Evolutionary conservation across 2,113 vertebrate genomes (phyloP), one percentile per base, ranked within the genome.

Genomic region (Cyprinodon variegatus): DNA sequence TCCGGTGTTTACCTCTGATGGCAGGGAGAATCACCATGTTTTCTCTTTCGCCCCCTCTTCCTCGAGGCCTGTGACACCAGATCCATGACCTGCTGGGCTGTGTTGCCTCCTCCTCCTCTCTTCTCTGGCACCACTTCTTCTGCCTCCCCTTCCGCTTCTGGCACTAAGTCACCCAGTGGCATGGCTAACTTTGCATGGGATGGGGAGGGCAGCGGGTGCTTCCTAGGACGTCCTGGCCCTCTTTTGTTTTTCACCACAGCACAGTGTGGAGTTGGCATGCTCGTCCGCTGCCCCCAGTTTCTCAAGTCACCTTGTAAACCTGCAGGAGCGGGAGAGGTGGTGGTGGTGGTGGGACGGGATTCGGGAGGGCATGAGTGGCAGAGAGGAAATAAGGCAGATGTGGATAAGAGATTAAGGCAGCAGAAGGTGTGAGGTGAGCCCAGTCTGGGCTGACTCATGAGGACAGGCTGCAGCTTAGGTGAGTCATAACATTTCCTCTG

Each of bases 161-260:
- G 86, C 82, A 65, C 50, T 63, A 83, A 72, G 76, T 87, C 73
- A 10, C 83, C 75, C 10, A 86, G 65, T 53, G 85, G 84, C 83
- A 82, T 7, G 39, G 86, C 74, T 14, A 79, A 74, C 43, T 77
- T 64, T 13, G 79, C 57, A 46, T 57, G 50, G 14, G 84, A 74
- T 36, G 82, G 78, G 72, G 89, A 82, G 70, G 83, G 78, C 79
- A 95, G 85, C 0, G 96, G 96, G 87, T 95, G 95, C 76, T 99
- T 99, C 77, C 96, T 92, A 50, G 98, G 98, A 76, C 98, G 89
- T 1, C 98, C 98, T 0, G 96, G 97, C 76, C 97, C 88, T 20
- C 97, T 95, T 90, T 96, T 98, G 76, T 96, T 96, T 17, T 95
- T 95, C 65, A 65, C 82, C 15, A 81, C 82, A 38, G 61, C 83